Evolutionary conservation across 2,797 vertebrate genomes (phyloP), one percentile per base, ranked within the genome.

Genomic region (Xenopus petersii): DNA sequence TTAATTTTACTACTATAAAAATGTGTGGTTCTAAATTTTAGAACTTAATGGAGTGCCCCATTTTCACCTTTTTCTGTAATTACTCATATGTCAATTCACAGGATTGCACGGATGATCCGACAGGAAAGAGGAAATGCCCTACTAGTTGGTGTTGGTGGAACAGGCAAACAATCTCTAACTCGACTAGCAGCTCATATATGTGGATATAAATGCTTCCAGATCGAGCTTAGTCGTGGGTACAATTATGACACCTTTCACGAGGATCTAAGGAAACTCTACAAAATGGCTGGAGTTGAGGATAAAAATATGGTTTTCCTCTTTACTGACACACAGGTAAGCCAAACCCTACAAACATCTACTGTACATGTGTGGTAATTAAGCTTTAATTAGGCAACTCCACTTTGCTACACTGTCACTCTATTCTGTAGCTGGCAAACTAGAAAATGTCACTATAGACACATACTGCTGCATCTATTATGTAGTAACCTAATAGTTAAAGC

Each of bases 281-380:
- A 85, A 85, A 88, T 95, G 93, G 94, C 94, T 10, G 94, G 94
- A 0, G 82, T 95, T 9, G 92, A 94, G 36, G 92, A 90, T 79
- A 92, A 87, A 80, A 86, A 95, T 80, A 94, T 91, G 87, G 94
- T 95, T 74, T 95, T 96, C 81, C 94, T 96, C 72, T 96, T 96
- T 84, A 95, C 94, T 0, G 94, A 96, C 75, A 94, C 92, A 33
- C 95, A 96, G 94, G 94, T 95, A 83, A 74, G n/a, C 15, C 16
- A 47, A 64, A 64, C 5, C 3, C 58, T 24, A 26, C 9, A 9
- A 60, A 24, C 58, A 60, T 51, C 11, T 51, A 12, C 47, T 48
- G 21, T 21, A 21, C 36, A 26, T 24, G 21, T 24, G 58, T 4
- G 58, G 16, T 17, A 17, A 12, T 7, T 12, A 42, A 42, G 1